Evolutionary conservation across 2,888 invertebrate genomes (phyloP).

Genomic region (Eristalis intricaria): DNA sequence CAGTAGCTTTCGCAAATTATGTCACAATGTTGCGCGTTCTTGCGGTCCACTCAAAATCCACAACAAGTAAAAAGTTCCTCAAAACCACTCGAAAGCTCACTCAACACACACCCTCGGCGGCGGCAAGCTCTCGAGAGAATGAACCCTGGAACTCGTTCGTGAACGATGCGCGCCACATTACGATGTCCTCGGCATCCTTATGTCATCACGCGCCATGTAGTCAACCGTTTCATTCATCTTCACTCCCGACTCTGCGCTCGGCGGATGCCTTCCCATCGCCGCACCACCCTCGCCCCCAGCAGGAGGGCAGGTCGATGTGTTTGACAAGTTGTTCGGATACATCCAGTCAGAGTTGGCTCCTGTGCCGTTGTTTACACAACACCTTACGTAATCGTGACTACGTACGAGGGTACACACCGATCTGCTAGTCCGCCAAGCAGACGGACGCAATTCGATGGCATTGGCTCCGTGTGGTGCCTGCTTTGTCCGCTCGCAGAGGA

Average conservation of each 20-base stretch:
- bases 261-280: neutral
- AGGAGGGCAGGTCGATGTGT: neutral
- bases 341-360: slow-evolving; percentile 42
- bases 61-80: neutral
- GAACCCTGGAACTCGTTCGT: slow-evolving; percentile 39
- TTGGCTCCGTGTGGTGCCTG: neutral
- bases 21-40: neutral
- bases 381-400: slow-evolving; percentile 63
- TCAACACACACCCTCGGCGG: neutral
- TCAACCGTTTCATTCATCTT: slow-evolving; percentile 57
- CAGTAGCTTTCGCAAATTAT: neutral
- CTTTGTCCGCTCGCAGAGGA: neutral
- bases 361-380: slow-evolving; percentile 64
- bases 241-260: neutral
- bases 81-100: slow-evolving; percentile 63
- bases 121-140: neutral
- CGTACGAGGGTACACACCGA: neutral
- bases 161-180: slow-evolving; percentile 17
- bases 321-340: slow-evolving; percentile 55
- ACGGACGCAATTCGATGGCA: slow-evolving; percentile 49
- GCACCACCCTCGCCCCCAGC: neutral
- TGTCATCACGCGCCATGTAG: slow-evolving; percentile 29
- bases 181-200: slow-evolving; percentile 38
- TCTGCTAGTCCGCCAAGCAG: slow-evolving; percentile 41
- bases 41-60: neutral